Conservation (phyloP, 1,140 invertebrate genomes). For the Pachyrhynchus sulphureomaculatus region DNA sequence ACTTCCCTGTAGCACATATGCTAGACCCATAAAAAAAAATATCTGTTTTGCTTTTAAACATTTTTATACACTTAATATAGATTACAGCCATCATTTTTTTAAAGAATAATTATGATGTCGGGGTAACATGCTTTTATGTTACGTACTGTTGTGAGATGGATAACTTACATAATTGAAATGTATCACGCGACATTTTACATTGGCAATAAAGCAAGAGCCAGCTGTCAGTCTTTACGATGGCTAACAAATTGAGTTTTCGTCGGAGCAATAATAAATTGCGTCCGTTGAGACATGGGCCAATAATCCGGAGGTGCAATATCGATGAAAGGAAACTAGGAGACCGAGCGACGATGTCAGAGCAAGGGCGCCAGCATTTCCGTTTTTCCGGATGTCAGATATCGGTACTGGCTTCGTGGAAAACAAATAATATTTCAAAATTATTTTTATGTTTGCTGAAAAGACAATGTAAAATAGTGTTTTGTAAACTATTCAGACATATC, state of each 20-base stretch:
- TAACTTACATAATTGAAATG: constrained; percentile 32
- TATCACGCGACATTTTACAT: constrained; percentile 31
- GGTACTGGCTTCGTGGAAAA: background rate
- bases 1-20: too few relatives aligned
- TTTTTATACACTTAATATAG: too few relatives aligned
- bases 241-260: constrained; percentile 45
- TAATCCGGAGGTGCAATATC: constrained; percentile 40
- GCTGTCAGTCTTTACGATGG: constrained; percentile 38
- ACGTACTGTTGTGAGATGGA: constrained; percentile 15
- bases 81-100: too few relatives aligned
- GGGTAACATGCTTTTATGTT: constrained; percentile 9
- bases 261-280: constrained; percentile 44
- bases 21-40: too few relatives aligned
- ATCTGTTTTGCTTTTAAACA: too few relatives aligned
- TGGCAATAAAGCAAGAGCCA: constrained; percentile 27
- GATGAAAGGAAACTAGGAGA: constrained; percentile 1
- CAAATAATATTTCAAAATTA: background rate
- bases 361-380: background rate
- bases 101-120: constrained; percentile 1
- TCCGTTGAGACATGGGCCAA: constrained; percentile 36
- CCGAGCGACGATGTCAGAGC: background rate
- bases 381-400: background rate
- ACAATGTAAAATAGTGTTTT: too few relatives aligned
- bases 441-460: too few relatives aligned
- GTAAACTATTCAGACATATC: too few relatives aligned